These are phyloP conservation scores for Idaea dimidiata DNA, from an alignment of 2,888 invertebrate genomes.

Conservation along the genomic window DNA sequence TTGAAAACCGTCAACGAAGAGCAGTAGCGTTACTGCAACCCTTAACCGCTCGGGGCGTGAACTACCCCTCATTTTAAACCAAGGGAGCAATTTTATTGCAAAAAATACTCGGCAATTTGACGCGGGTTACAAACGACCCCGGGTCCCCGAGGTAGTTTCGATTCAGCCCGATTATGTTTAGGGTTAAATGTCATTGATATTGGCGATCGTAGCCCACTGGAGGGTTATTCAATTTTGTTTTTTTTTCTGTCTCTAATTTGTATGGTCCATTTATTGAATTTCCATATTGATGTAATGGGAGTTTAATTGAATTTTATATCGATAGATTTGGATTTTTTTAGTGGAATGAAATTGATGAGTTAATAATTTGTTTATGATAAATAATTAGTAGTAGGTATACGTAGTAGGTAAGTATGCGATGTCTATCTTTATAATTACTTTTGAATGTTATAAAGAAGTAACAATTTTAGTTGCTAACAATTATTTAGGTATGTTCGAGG, in stretches of 20 bases:
- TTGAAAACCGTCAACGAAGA: constrained; percentile 50
- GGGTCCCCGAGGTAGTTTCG: constrained; percentile 79
- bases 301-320: constrained; percentile 52
- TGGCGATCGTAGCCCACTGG: constrained; percentile 67
- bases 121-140: constrained; percentile 62
- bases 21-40: constrained; percentile 41
- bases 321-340: constrained; percentile 9
- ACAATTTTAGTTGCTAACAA: too few relatives aligned
- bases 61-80: constrained; percentile 63
- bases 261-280: constrained; percentile 53
- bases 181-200: constrained; percentile 81
- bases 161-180: constrained; percentile 78
- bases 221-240: constrained; percentile 74
- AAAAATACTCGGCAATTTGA: constrained; percentile 76
- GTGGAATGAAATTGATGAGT: too few relatives aligned
- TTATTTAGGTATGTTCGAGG: too few relatives aligned
- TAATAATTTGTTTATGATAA: too few relatives aligned
- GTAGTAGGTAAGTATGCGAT: too few relatives aligned
- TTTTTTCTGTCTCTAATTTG: constrained; percentile 66
- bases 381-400: too few relatives aligned
- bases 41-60: constrained; percentile 56
- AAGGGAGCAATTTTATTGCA: constrained; percentile 64
- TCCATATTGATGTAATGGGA: constrained; percentile 46
- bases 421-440: too few relatives aligned
- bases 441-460: too few relatives aligned